Conservation (phyloP, 2,113 vertebrate genomes). For the Sebastes schlegelii region DNA sequence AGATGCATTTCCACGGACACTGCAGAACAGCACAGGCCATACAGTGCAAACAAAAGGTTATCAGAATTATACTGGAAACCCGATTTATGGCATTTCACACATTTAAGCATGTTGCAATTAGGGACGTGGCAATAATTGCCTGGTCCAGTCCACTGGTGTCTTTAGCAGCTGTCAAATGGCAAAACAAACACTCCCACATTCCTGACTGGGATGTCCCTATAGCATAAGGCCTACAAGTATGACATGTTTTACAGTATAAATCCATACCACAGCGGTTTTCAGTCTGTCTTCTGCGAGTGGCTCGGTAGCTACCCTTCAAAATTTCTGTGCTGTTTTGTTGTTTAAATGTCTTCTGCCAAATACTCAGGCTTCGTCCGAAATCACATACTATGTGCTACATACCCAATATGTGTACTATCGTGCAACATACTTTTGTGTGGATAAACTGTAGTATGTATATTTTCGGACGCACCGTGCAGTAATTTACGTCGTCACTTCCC, state of each 20-base stretch:
- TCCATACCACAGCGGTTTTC: not conserved
- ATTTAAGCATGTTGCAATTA: not conserved
- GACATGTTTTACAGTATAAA: not conserved
- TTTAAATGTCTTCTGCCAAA: not conserved
- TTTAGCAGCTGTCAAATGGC: not conserved
- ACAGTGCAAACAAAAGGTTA: not conserved
- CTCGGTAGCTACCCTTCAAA: not conserved
- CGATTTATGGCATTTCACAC: not conserved
- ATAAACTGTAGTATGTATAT: no score
- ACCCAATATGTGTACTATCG: no score
- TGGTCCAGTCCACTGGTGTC: not conserved
- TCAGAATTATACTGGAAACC: not conserved
- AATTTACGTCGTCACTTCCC: no score
- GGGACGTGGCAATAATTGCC: not conserved
- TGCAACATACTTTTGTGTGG: no score
- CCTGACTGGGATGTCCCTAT: not conserved
- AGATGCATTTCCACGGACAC: slow-evolving; percentile 10
- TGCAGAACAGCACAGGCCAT: not conserved
- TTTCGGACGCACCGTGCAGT: no score
- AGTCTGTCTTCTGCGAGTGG: not conserved
- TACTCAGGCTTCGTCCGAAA: not conserved
- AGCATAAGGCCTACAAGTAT: not conserved
- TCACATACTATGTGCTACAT: no score
- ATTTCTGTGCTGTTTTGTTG: not conserved
- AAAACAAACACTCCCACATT: slow-evolving; percentile 29